Evolutionary conservation across 2,888 invertebrate species (phyloP).

Genomic region (Dexiosoma caninum): DNA sequence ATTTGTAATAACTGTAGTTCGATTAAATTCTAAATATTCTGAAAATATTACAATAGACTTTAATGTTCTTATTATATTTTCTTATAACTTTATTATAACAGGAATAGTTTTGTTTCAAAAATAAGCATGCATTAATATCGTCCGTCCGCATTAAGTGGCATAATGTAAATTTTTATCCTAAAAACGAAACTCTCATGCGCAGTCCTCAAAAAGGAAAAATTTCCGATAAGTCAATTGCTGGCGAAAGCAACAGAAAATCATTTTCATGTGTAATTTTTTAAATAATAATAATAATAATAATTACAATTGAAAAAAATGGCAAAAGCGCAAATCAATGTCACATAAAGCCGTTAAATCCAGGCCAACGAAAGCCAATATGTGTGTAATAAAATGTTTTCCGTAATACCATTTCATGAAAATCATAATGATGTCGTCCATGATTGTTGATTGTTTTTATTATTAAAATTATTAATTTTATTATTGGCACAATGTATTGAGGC

Average conservation of each 20-base stretch:
- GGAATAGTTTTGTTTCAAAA: too few species aligned
- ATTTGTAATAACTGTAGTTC: too few species aligned
- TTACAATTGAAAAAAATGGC: slow-evolving; percentile 30
- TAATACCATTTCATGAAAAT: slow-evolving; percentile 24
- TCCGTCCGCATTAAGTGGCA: too few species aligned
- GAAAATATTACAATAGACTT: too few species aligned
- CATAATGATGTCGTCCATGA: slow-evolving; percentile 17
- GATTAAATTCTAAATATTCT: too few species aligned
- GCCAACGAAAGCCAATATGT: slow-evolving; percentile 4
- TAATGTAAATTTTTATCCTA: too few species aligned
- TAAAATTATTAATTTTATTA: slow-evolving; percentile 70
- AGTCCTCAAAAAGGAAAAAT: too few species aligned
- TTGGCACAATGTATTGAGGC: slow-evolving; percentile 72
- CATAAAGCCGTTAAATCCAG: slow-evolving; percentile 40
- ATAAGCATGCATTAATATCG: too few species aligned
- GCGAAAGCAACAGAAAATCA: background rate
- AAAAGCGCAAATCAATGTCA: slow-evolving; percentile 63
- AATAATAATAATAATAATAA: slow-evolving; percentile 4
- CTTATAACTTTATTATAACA: too few species aligned
- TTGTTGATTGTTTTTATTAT: slow-evolving; percentile 50
- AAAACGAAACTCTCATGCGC: too few species aligned
- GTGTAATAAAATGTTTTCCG: slow-evolving; percentile 36
- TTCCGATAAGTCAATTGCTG: background rate
- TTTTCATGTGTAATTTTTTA: too few species aligned
- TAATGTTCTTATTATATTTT: too few species aligned